Evolutionary conservation across 2,888 invertebrate species (phyloP), one percentile per base, ranked within the genome.

Genomic region (Bibio marci): DNA sequence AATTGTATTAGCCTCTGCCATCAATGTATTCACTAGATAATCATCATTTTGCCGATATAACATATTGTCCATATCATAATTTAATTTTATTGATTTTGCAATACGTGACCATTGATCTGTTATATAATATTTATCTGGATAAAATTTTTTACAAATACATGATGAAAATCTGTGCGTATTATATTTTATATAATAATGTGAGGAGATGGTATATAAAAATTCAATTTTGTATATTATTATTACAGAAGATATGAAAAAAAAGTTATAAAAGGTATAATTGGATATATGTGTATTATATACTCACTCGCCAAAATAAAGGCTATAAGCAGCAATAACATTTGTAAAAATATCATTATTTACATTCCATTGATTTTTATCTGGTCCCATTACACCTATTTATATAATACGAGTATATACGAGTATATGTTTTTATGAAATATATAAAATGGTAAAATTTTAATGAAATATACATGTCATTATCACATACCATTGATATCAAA

Each of bases 371-470:
- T 72, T 70, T 59, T 73, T 73, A 45, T 73, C 73, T 1, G 73
- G 73, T 1, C 73, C 73, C 72, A 73, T 73, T 4, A 73, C 68
- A 56, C 65, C 68, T 70, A 48, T 31, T 53, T n/a, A n/a, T n/a
- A n/a, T n/a, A n/a, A n/a, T n/a, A n/a, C n/a, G n/a, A n/a, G n/a
- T n/a, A n/a, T n/a, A n/a, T n/a, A n/a, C n/a, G n/a, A n/a, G n/a
- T n/a, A n/a, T n/a, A n/a, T n/a, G n/a, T n/a, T n/a, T n/a, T n/a
- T n/a, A n/a, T n/a, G n/a, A n/a, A n/a, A n/a, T n/a, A n/a, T n/a
- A n/a, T n/a, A n/a, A n/a, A n/a, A n/a, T n/a, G n/a, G n/a, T n/a
- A n/a, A n/a, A n/a, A n/a, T n/a, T n/a, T n/a, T n/a, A n/a, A n/a
- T n/a, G n/a, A n/a, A n/a, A n/a, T n/a, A n/a, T n/a, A n/a, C n/a